Percentiles rank a stretch among this genome's conserved stretches.
phyloP scores from a whole-genome alignment of 2,888 invertebrate species.

The Nymphalis polychloros region DNA sequence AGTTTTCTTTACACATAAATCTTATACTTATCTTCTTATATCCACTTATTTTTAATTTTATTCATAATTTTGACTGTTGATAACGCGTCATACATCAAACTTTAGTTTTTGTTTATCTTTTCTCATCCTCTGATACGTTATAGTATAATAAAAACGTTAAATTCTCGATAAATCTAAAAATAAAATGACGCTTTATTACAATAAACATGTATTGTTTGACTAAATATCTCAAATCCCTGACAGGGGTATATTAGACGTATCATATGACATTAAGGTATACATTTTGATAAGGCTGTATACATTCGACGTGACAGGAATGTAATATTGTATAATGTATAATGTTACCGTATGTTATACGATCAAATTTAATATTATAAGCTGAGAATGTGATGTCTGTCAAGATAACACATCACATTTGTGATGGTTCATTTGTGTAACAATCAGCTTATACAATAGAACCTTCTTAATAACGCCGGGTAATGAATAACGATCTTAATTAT shows the following conservation, averaged over 20 bases:
- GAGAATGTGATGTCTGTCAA: conserved; percentile 44
- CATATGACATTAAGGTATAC: conserved; percentile 63
- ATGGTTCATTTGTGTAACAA: conserved; percentile 21
- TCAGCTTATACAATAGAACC: conserved; percentile 12
- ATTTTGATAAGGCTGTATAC: conserved; percentile 60
- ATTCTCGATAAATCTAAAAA: background rate
- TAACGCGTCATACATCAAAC: no score
- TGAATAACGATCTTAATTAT: background rate
- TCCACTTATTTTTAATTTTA: no score
- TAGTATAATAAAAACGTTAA: no score
- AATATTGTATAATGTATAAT: conserved; percentile 63
- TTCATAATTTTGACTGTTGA: no score
- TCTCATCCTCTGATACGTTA: no score
- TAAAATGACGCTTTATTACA: conserved; percentile 7
- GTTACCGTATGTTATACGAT: conserved; percentile 59
- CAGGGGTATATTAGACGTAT: conserved; percentile 67
- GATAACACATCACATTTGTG: conserved; percentile 29
- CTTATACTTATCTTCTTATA: no score
- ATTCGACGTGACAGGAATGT: conserved; percentile 71
- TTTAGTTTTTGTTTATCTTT: no score
- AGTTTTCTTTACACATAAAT: no score
- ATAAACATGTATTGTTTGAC: conserved; percentile 26
- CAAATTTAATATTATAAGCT: conserved; percentile 61
- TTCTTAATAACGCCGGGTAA: background rate
- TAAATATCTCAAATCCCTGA: conserved; percentile 48